phyloP scores from a whole-genome alignment of 2,113 vertebrate species.

The Eptesicus fuscus region DNA sequence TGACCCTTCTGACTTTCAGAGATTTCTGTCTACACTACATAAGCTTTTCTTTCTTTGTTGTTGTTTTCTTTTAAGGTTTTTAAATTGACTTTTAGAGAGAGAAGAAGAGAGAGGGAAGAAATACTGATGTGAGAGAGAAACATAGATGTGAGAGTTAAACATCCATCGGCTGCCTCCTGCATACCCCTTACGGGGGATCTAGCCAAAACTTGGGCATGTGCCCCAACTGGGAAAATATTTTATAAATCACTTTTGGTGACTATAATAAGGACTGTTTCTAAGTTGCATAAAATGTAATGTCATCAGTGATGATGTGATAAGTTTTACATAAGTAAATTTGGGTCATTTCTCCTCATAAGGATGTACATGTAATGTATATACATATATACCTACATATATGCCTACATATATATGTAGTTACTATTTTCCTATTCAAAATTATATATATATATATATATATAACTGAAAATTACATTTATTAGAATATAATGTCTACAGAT shows the following conservation, averaged over 20 bases:
- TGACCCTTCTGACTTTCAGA: not conserved
- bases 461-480: not conserved
- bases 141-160: not conserved
- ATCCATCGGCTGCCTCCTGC: not conserved
- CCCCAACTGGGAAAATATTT: not conserved
- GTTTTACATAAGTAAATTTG: conserved; percentile 14
- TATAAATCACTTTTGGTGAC: not conserved
- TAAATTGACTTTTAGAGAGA: not conserved
- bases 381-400: not conserved
- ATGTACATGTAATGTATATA: not conserved
- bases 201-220: not conserved
- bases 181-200: not conserved
- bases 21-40: not conserved
- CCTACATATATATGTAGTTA: not conserved
- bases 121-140: no score
- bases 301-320: not conserved
- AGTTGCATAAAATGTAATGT: not conserved
- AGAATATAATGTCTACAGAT: not conserved
- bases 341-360: not conserved
- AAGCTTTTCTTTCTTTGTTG: not conserved
- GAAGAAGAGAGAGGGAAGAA: no score
- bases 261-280: not conserved
- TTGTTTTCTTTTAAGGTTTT: not conserved
- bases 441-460: not conserved
- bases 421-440: conserved; percentile 14